Conservation (phyloP, 2,797 vertebrate species). For the Tachyglossus aculeatus region DNA sequence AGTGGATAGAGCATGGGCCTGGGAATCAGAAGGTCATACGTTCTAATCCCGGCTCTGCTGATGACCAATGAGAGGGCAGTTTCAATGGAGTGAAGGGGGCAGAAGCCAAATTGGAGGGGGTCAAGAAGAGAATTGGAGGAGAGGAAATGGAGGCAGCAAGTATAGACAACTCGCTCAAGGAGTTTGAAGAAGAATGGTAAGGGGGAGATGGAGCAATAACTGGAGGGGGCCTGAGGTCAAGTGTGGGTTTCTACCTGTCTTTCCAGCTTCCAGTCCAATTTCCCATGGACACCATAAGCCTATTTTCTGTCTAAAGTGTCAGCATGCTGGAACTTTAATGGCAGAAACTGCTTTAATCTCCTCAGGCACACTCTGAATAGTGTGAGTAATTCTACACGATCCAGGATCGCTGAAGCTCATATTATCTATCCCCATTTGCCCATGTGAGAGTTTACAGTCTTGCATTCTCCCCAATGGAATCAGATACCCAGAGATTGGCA, state of each 20-base stretch:
- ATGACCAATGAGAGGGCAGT: no score
- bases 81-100: no score
- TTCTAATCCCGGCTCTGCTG: no score
- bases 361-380: conserved; percentile 16
- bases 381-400: conserved; percentile 24
- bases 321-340: conserved; percentile 10
- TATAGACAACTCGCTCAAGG: no score
- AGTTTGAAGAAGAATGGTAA: no score
- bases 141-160: no score
- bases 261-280: not conserved
- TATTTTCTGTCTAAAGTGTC: not conserved
- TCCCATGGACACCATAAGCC: not conserved
- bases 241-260: not conserved
- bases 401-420: not conserved
- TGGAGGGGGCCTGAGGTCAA: no score
- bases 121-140: no score
- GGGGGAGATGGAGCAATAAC: no score
- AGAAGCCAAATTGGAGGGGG: no score
- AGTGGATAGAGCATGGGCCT: no score
- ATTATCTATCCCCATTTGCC: not conserved
- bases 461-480: conserved; percentile 29
- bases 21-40: no score
- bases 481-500: conserved; percentile 46
- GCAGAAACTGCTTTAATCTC: conserved; percentile 16
- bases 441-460: conserved; percentile 20